phyloP scores from a whole-genome alignment of 2,113 vertebrate genomes.

The Corythoichthys haematopterus region DNA sequence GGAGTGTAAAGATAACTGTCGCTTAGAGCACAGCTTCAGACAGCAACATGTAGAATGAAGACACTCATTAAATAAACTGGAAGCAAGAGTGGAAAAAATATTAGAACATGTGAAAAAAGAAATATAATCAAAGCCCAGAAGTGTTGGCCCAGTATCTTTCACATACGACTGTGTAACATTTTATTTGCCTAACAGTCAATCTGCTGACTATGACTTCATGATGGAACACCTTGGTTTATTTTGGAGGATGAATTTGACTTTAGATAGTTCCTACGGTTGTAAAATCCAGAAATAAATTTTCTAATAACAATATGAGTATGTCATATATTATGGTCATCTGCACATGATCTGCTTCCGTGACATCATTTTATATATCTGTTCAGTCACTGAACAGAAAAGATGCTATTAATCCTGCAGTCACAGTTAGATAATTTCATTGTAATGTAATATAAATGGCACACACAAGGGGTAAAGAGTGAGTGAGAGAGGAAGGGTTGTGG shows the following conservation, averaged over 20 bases:
- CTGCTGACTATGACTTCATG: conserved; percentile 27
- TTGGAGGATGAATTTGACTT: conserved; percentile 37
- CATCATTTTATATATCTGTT: conserved; percentile 35
- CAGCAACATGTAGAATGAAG: conserved; percentile 55
- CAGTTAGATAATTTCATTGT: conserved; percentile 19
- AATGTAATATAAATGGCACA: conserved; percentile 24
- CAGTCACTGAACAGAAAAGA: conserved; percentile 19
- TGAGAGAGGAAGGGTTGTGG: conserved; percentile 19
- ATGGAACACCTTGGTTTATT: conserved; percentile 17
- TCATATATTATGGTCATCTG: conserved; percentile 27
- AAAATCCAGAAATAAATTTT: conserved; percentile 42
- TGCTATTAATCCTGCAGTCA: conserved; percentile 19
- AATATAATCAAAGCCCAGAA: conserved; percentile 54
- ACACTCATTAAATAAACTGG: conserved; percentile 66
- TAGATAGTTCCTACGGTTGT: conserved; percentile 41
- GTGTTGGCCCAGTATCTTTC: conserved; percentile 33
- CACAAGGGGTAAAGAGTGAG: conserved; percentile 1
- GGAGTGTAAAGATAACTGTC: conserved; percentile 56
- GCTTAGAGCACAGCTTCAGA: conserved; percentile 53
- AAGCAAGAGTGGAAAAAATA: conserved; percentile 44
- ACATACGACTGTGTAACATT: conserved; percentile 19
- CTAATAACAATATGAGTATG: conserved; percentile 31
- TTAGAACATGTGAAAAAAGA: conserved; percentile 44
- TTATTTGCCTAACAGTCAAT: conserved; percentile 24
- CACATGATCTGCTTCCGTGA: conserved; percentile 35